A percentile compares a stretch with the other conserved stretches of the same genome.
Evolutionary conservation across 53 echinoderm and acorn worm genomes (phyloP).

Genomic region (Arbacia lixula): DNA sequence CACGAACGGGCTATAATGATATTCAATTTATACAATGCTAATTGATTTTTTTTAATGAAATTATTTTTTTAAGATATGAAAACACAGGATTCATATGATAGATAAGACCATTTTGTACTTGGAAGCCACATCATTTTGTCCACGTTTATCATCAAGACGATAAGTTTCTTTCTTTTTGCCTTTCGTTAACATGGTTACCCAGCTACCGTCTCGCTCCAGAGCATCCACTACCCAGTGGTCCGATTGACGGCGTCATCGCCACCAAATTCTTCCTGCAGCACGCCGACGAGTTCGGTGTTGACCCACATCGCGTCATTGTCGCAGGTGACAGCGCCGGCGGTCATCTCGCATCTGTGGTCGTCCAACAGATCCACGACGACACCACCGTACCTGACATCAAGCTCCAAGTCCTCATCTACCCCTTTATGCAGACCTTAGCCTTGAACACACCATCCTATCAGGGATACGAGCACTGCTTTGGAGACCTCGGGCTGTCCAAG

Average conservation of each 20-base stretch:
- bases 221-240: slow-evolving; percentile 65
- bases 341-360: slow-evolving; percentile 71
- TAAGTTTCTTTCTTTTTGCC: too few species aligned
- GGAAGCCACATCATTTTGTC: too few species aligned
- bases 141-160: too few species aligned
- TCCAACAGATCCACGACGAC: slow-evolving; percentile 63
- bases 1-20: too few species aligned
- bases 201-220: slow-evolving; percentile 78
- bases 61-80: too few species aligned
- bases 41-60: too few species aligned
- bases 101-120: too few species aligned
- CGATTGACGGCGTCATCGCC: slow-evolving; percentile 64
- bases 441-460: slow-evolving; percentile 75
- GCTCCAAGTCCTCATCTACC: slow-evolving; percentile 76
- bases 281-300: slow-evolving; percentile 66
- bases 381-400: slow-evolving; percentile 63
- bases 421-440: slow-evolving; percentile 68
- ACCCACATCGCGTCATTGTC: slow-evolving; percentile 65
- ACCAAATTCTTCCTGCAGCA: slow-evolving; percentile 66
- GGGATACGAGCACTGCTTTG: slow-evolving; percentile 53
- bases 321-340: slow-evolving; percentile 89
- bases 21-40: too few species aligned
- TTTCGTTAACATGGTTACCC: too few species aligned
- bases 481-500: slow-evolving; percentile 25
- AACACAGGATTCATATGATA: too few species aligned